Conservation (phyloP, 2,888 invertebrate genomes). For the Lochmaea crataegi region DNA sequence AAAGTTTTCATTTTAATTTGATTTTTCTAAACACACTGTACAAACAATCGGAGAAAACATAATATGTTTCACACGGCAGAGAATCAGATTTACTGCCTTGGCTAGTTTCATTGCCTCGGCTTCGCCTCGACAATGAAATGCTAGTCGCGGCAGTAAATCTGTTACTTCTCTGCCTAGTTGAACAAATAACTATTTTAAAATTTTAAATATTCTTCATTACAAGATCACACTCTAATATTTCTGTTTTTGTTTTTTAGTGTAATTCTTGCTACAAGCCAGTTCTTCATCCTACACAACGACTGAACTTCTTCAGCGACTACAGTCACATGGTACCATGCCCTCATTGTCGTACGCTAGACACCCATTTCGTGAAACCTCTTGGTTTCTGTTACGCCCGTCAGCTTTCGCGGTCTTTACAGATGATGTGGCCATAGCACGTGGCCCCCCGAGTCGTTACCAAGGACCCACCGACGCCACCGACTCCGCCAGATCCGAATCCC, state of each 20-base stretch:
- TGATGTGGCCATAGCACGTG: slow-evolving; percentile 88
- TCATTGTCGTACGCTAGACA: slow-evolving; percentile 89
- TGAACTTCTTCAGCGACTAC: slow-evolving; percentile 95
- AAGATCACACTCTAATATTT: background rate
- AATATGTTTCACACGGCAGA: no score
- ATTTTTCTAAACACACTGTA: no score
- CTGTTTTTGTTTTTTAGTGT: slow-evolving; percentile 74
- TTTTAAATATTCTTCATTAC: no score
- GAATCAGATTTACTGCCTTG: no score
- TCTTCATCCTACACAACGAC: slow-evolving; percentile 85
- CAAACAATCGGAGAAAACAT: no score
- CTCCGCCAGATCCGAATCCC: slow-evolving; percentile 55
- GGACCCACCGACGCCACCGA: slow-evolving; percentile 53
- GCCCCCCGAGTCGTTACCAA: slow-evolving; percentile 68
- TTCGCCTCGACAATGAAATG: no score
- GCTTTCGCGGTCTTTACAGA: slow-evolving; percentile 69
- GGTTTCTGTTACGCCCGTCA: slow-evolving; percentile 85
- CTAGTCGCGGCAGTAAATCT: no score
- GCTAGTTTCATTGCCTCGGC: no score
- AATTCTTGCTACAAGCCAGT: slow-evolving; percentile 92
- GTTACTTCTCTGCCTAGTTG: no score
- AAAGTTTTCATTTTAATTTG: no score
- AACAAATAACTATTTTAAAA: no score
- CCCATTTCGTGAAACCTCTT: slow-evolving; percentile 94
- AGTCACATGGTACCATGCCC: slow-evolving; percentile 92